Evolutionary conservation across 1,140 invertebrate species (phyloP).

Genomic region (Drosophila santomea): DNA sequence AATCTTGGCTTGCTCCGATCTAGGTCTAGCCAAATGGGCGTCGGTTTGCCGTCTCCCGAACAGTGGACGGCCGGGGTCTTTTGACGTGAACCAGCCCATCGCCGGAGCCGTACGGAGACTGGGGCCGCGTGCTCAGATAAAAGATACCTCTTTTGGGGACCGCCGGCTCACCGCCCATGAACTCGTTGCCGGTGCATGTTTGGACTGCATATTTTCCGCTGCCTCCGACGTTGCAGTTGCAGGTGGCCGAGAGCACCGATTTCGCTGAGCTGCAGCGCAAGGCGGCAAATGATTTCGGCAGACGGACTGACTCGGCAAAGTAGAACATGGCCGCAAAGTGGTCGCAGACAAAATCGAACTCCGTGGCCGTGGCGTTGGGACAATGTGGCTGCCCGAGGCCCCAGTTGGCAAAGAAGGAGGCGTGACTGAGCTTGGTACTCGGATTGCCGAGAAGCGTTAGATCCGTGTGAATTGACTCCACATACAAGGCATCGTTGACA

Average conservation of each 20-base stretch:
- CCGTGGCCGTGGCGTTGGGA: slow-evolving; percentile 76
- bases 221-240: slow-evolving; percentile 36
- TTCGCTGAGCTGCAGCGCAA: slow-evolving; percentile 47
- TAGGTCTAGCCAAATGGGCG: slow-evolving; percentile 9
- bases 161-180: slow-evolving; percentile 79
- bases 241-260: slow-evolving; percentile 36
- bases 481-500: slow-evolving; percentile 87
- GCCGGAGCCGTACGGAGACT: slow-evolving; percentile 46
- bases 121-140: slow-evolving; percentile 65
- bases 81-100: slow-evolving; percentile 60
- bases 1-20: neutral
- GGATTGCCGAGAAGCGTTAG: slow-evolving; percentile 86
- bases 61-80: slow-evolving; percentile 48
- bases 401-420: slow-evolving; percentile 90
- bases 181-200: slow-evolving; percentile 50
- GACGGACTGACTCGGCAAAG: slow-evolving; percentile 73
- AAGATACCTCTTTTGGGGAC: slow-evolving; percentile 68
- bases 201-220: neutral
- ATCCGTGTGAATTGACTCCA: slow-evolving; percentile 91
- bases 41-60: slow-evolving; percentile 34
- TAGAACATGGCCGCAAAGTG: slow-evolving; percentile 77
- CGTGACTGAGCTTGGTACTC: slow-evolving; percentile 87
- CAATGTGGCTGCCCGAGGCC: slow-evolving; percentile 89
- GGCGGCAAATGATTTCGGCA: slow-evolving; percentile 60
- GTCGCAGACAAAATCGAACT: slow-evolving; percentile 77